These are phyloP conservation scores for Oreochromis niloticus DNA, from an alignment of 2,113 vertebrate species.

Conservation along the genomic window DNA sequence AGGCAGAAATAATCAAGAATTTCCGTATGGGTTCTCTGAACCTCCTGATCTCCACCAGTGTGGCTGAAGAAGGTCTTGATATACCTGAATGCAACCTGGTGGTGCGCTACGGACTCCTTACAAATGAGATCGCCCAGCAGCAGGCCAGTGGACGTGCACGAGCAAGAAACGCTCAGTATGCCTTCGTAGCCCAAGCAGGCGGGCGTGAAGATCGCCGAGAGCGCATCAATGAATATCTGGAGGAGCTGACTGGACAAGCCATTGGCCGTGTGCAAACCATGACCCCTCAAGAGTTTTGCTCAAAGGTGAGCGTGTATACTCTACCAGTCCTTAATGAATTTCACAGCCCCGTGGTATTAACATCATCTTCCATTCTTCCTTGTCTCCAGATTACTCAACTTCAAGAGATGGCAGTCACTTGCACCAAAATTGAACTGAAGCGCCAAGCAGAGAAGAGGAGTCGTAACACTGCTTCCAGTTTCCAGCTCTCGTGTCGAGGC, in stretches of 20 bases:
- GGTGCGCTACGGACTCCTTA: slow-evolving; percentile 89
- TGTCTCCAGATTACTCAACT: slow-evolving; percentile 73
- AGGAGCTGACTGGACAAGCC: slow-evolving; percentile 74
- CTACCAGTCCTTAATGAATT: not conserved
- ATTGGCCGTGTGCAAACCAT: slow-evolving; percentile 78
- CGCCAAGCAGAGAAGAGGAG: not conserved
- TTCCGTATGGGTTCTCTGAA: slow-evolving; percentile 79
- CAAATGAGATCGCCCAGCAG: slow-evolving; percentile 91
- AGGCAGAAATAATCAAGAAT: slow-evolving; percentile 74
- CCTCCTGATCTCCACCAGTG: slow-evolving; percentile 89
- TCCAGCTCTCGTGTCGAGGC: slow-evolving; percentile 75
- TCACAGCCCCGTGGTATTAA: not conserved
- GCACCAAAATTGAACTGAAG: slow-evolving; percentile 18
- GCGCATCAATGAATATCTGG: slow-evolving; percentile 76
- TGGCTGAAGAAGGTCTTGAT: slow-evolving; percentile 90
- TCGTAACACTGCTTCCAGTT: slow-evolving; percentile 1
- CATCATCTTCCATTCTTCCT: not conserved
- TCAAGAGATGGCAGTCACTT: slow-evolving; percentile 52
- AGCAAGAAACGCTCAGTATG: slow-evolving; percentile 79
- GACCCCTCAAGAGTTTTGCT: slow-evolving; percentile 58
- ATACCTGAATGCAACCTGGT: slow-evolving; percentile 86
- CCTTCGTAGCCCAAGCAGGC: slow-evolving; percentile 76
- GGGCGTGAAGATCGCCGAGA: slow-evolving; percentile 79
- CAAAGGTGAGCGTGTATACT: slow-evolving; percentile 28
- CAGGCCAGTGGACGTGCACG: slow-evolving; percentile 88